Conservation (phyloP, 2,797 vertebrate genomes). For the Eulemur rubriventer region DNA sequence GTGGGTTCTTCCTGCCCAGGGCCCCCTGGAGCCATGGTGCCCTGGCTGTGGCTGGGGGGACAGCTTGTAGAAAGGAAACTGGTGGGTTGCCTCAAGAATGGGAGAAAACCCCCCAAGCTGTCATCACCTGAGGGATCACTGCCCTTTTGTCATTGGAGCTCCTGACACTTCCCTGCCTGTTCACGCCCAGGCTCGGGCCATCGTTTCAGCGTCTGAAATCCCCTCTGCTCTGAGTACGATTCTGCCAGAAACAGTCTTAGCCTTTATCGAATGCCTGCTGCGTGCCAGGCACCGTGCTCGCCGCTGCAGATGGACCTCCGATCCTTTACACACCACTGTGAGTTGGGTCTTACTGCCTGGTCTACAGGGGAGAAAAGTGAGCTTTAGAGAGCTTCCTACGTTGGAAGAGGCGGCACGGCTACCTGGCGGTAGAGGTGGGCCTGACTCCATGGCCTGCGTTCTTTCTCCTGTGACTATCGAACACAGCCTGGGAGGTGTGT, state of each 20-base stretch:
- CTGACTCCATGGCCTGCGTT: neutral
- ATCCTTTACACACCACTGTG: accelerated
- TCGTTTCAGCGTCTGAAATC: neutral
- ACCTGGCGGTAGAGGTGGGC: accelerated
- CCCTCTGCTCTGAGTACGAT: neutral
- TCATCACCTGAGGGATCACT: neutral
- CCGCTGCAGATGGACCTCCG: accelerated
- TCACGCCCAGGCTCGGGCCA: accelerated
- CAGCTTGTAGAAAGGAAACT: no score
- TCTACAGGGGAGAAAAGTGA: neutral
- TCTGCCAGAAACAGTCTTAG: neutral
- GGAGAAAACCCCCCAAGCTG: neutral
- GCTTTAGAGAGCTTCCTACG: neutral
- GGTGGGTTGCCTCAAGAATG: neutral
- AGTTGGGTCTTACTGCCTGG: neutral
- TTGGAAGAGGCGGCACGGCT: accelerated
- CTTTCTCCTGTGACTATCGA: neutral
- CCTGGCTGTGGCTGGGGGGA: neutral
- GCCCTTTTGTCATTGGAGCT: neutral
- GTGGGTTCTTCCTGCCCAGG: neutral
- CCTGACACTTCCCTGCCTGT: neutral
- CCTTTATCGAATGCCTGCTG: accelerated
- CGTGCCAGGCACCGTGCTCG: accelerated
- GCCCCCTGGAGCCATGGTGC: neutral
- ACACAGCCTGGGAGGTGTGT: accelerated